Conservation (phyloP, 2,888 invertebrate species). For the Fabriciana adippe region DNA sequence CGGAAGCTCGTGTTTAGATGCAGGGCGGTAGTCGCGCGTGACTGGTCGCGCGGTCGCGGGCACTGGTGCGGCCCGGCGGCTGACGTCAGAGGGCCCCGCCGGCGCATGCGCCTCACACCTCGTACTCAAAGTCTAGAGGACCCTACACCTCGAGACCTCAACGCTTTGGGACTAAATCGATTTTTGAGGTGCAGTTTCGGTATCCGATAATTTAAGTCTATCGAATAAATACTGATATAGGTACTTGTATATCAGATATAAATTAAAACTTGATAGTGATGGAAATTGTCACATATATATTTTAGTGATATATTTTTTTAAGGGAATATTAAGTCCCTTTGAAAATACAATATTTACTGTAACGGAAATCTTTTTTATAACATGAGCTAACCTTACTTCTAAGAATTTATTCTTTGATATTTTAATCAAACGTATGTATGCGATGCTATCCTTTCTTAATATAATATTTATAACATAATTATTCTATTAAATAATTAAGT, state of each 20-base stretch:
- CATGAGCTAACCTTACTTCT: neutral
- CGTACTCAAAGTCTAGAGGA: slow-evolving; percentile 74
- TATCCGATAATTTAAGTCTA: slow-evolving; percentile 26
- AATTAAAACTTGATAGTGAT: neutral
- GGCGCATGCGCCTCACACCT: slow-evolving; percentile 69
- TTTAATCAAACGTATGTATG: neutral
- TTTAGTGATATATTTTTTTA: slow-evolving; percentile 3
- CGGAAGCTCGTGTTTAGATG: slow-evolving; percentile 70
- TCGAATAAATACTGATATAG: neutral
- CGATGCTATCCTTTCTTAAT: neutral
- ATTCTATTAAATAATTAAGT: neutral
- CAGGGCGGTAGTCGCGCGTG: slow-evolving; percentile 73
- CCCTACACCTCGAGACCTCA: slow-evolving; percentile 79
- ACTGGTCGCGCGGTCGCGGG: slow-evolving; percentile 75
- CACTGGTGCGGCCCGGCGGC: slow-evolving; percentile 75
- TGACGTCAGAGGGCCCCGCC: slow-evolving; percentile 64
- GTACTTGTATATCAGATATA: neutral
- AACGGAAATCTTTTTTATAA: neutral
- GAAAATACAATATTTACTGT: neutral
- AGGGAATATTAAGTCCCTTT: slow-evolving; percentile 12
- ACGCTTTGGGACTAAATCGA: slow-evolving; percentile 79
- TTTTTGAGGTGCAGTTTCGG: slow-evolving; percentile 72
- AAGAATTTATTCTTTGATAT: slow-evolving; percentile 3
- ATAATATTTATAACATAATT: neutral
- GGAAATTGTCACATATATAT: neutral